phyloP scores from a whole-genome alignment of 1,140 invertebrate species.

The Dufourea novaeangliae region DNA sequence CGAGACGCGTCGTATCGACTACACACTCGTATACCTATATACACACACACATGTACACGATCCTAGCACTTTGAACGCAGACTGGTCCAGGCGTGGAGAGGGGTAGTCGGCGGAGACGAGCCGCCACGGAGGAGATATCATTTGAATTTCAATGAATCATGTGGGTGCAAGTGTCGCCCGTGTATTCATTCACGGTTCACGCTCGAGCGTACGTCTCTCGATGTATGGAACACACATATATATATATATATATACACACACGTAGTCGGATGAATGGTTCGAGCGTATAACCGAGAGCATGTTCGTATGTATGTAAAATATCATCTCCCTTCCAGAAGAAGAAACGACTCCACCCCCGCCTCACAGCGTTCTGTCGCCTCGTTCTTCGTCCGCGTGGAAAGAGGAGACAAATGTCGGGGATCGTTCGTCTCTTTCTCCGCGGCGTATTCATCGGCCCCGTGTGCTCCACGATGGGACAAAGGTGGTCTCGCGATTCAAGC shows the following conservation, averaged over 20 bases:
- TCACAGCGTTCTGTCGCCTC: background rate
- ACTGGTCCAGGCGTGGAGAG: background rate
- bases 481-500: constrained; percentile 45
- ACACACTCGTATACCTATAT: background rate
- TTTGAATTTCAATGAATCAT: constrained; percentile 80
- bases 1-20: background rate
- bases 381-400: constrained; percentile 33
- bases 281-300: background rate
- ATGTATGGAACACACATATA: no score
- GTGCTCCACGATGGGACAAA: constrained; percentile 43
- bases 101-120: no score
- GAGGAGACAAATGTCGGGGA: constrained; percentile 60
- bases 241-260: background rate
- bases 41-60: background rate
- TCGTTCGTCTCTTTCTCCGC: constrained; percentile 36
- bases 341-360: constrained; percentile 15
- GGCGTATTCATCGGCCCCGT: constrained; percentile 38
- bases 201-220: constrained; percentile 9
- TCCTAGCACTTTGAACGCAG: background rate
- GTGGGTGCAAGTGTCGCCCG: constrained; percentile 72
- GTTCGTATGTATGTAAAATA: constrained; percentile 55
- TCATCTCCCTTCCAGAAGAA: no score
- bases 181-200: constrained; percentile 57
- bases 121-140: constrained; percentile 63
- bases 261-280: constrained; percentile 3